These are phyloP conservation scores for Nycticebus coucang DNA, from an alignment of 2,113 vertebrate species.

Conservation along the genomic window DNA sequence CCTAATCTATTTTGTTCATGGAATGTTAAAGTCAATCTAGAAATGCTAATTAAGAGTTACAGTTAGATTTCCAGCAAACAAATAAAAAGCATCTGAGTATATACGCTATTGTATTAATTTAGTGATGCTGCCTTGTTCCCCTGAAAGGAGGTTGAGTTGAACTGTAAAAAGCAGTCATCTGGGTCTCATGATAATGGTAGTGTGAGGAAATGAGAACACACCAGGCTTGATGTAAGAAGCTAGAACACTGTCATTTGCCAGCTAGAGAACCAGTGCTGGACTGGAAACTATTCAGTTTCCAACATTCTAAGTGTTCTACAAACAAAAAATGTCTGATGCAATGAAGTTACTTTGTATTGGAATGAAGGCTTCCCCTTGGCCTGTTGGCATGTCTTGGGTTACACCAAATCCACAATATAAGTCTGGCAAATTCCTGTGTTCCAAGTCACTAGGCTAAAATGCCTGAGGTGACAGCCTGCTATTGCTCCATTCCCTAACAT, in stretches of 20 bases:
- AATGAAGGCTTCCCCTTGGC: constrained; percentile 45
- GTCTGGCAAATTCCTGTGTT: constrained; percentile 54
- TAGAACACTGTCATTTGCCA: not conserved
- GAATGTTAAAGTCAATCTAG: constrained; percentile 15
- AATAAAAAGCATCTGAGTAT: not conserved
- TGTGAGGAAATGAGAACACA: not conserved
- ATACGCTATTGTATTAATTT: not conserved
- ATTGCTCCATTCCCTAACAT: not conserved
- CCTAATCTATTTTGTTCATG: not conserved
- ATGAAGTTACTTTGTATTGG: constrained; percentile 3
- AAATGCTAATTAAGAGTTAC: not conserved
- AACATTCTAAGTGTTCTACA: not conserved
- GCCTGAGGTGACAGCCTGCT: not conserved
- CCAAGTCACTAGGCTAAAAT: constrained; percentile 51
- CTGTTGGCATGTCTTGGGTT: constrained; percentile 50
- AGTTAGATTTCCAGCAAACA: not conserved
- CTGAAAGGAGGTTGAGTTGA: not conserved
- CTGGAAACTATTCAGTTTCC: not conserved
- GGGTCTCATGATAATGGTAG: not conserved
- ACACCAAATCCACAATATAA: constrained; percentile 68
- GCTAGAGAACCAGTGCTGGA: not conserved
- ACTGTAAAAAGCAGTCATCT: not conserved
- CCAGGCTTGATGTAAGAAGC: not conserved
- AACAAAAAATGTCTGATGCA: not conserved
- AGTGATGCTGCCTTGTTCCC: not conserved